Evolutionary conservation across 2,797 vertebrate genomes (phyloP).

Genomic region (Botia almorhae): DNA sequence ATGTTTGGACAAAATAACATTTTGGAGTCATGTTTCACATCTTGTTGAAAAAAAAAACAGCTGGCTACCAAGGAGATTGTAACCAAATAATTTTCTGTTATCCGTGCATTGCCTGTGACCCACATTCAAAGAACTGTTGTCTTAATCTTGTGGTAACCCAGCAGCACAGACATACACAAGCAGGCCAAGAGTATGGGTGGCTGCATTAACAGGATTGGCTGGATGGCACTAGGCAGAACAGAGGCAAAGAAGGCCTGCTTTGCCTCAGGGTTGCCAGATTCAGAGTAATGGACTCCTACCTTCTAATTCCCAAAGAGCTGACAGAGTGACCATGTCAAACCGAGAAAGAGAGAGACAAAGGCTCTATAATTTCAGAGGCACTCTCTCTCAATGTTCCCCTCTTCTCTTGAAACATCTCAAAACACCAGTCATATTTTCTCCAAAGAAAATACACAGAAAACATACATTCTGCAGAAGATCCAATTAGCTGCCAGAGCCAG

Average conservation of each 20-base stretch:
- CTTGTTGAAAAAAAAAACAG: too few species aligned
- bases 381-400: neutral
- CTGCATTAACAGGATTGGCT: constrained; percentile 18
- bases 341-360: constrained; percentile 22
- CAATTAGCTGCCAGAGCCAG: neutral
- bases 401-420: neutral
- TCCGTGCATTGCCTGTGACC: neutral
- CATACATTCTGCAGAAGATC: neutral
- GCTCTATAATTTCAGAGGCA: neutral
- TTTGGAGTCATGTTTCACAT: neutral
- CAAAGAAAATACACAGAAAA: neutral
- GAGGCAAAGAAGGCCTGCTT: constrained; percentile 10
- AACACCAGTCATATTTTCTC: neutral
- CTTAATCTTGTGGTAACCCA: constrained; percentile 4
- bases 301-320: constrained; percentile 56
- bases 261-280: constrained; percentile 55
- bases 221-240: neutral
- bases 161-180: neutral
- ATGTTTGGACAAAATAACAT: neutral
- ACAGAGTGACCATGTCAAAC: constrained; percentile 48
- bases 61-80: too few species aligned
- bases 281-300: constrained; percentile 54
- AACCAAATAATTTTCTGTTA: neutral
- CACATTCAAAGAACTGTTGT: neutral
- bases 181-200: constrained; percentile 6